Percentiles rank a stretch among this genome's conserved stretches.
Conservation (phyloP, 2,888 invertebrate genomes). For the Drosophila mercatorum region DNA sequence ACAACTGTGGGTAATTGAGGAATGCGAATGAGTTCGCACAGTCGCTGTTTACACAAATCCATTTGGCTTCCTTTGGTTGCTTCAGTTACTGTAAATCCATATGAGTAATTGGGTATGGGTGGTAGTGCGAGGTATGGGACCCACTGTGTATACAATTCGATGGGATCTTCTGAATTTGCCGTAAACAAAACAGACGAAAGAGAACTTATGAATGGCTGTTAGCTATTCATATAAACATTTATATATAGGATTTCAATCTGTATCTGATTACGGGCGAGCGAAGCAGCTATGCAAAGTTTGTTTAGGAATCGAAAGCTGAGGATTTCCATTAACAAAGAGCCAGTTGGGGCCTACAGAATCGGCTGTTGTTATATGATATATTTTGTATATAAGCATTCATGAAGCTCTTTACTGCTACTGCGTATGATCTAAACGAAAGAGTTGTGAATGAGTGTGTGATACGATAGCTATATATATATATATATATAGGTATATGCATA, state of each 20-base stretch:
- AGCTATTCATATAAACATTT: neutral
- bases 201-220: neutral
- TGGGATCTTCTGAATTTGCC: neutral
- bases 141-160: neutral
- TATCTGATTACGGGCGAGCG: slow-evolving; percentile 1
- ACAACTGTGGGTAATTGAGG: too few relatives aligned
- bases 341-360: neutral
- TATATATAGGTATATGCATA: neutral
- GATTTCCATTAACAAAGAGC: too few relatives aligned
- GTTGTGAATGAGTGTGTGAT: neutral
- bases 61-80: too few relatives aligned
- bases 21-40: too few relatives aligned
- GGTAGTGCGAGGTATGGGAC: neutral
- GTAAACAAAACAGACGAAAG: neutral
- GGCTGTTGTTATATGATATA: neutral
- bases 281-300: slow-evolving; percentile 1
- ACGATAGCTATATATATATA: neutral
- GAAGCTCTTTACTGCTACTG: neutral
- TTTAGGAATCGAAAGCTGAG: slow-evolving; percentile 1
- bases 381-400: neutral
- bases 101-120: too few relatives aligned
- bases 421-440: neutral
- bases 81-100: too few relatives aligned
- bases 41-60: too few relatives aligned
- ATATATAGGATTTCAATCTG: neutral